phyloP scores from a whole-genome alignment of 2,113 vertebrate species.

The Abramis brama region DNA sequence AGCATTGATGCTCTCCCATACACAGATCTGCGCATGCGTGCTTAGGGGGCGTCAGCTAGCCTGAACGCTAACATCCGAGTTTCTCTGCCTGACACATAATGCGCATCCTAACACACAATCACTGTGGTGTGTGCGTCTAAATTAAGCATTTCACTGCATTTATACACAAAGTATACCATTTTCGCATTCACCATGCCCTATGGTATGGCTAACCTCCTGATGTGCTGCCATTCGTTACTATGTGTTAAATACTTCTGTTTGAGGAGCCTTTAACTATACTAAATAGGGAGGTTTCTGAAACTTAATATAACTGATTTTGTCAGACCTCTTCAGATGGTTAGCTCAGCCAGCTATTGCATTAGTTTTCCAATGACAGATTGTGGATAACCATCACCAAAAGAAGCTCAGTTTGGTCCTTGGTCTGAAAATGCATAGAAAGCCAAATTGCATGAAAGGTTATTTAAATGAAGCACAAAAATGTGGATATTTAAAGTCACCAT shows the following conservation, averaged over 20 bases:
- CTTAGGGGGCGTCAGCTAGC: slow-evolving; percentile 7
- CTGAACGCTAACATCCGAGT: background rate
- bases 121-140: background rate
- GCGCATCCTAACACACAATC: background rate
- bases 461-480: background rate
- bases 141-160: background rate
- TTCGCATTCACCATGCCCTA: background rate
- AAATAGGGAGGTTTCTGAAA: background rate
- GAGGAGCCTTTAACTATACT: background rate
- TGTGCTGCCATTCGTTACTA: background rate
- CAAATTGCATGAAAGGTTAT: background rate
- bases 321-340: background rate
- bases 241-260: background rate
- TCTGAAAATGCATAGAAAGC: too few relatives aligned
- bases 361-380: background rate
- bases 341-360: background rate
- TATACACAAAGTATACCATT: background rate
- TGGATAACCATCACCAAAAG: background rate
- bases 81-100: background rate
- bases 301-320: background rate
- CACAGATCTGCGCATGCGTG: slow-evolving; percentile 49
- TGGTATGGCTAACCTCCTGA: background rate
- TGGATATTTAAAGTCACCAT: too few relatives aligned
- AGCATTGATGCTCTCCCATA: slow-evolving; percentile 27
- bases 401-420: background rate